phyloP scores from a whole-genome alignment of 1,140 invertebrate species.

The Leptoteleia sp. region DNA sequence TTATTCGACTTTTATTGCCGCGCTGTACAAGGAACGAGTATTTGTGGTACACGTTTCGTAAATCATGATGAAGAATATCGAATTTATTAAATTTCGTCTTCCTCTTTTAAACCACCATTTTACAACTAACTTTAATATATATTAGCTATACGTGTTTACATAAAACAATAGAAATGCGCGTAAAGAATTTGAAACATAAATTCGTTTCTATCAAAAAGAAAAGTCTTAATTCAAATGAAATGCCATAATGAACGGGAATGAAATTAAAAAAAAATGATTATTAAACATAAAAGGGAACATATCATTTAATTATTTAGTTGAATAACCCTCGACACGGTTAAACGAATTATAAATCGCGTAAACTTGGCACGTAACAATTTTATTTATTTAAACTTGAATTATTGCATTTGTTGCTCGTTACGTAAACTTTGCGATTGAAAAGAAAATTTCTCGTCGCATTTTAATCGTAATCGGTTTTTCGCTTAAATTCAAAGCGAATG shows the following conservation, averaged over 20 bases:
- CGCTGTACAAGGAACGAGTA: not conserved
- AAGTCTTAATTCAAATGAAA: no score
- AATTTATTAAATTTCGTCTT: slow-evolving; percentile 10
- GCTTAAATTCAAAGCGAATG: slow-evolving; percentile 15
- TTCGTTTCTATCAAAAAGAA: no score
- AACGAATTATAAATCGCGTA: not conserved
- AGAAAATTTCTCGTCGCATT: slow-evolving; percentile 7
- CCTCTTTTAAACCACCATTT: slow-evolving; percentile 8
- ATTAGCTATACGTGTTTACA: not conserved
- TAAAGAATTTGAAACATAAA: no score
- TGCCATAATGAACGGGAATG: no score
- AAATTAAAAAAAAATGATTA: no score
- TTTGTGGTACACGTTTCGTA: slow-evolving; percentile 5
- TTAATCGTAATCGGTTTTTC: slow-evolving; percentile 27
- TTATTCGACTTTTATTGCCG: slow-evolving; percentile 2
- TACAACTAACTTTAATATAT: not conserved
- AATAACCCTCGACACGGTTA: no score
- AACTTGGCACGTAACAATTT: not conserved
- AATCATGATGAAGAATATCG: not conserved
- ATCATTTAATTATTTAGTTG: no score
- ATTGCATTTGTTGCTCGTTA: not conserved
- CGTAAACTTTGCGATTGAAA: slow-evolving; percentile 4
- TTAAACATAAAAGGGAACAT: no score
- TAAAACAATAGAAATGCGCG: no score
- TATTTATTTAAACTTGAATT: not conserved